A percentile compares a stretch with the other conserved stretches of the same genome.
These are phyloP conservation scores for Otus sunia DNA, from an alignment of 2,113 vertebrate species.

Conservation along the genomic window DNA sequence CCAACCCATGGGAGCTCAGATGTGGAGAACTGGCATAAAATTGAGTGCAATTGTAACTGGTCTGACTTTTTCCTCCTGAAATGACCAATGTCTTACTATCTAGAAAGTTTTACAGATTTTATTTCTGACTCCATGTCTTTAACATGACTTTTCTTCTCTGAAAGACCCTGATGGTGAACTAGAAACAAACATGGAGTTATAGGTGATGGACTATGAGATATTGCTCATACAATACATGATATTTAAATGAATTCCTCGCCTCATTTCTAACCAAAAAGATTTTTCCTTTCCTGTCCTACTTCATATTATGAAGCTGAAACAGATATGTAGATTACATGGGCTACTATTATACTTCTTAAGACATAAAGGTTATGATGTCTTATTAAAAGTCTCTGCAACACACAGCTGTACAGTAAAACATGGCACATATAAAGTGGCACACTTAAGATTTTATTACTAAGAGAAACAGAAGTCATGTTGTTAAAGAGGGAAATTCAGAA, in stretches of 20 bases:
- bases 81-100: background rate
- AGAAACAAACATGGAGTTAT: background rate
- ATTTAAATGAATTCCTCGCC: background rate
- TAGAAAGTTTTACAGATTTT: background rate
- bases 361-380: background rate
- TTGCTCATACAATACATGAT: background rate
- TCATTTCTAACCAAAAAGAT: background rate
- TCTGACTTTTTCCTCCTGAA: background rate
- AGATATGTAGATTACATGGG: background rate
- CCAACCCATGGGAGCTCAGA: background rate
- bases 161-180: background rate
- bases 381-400: background rate
- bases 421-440: background rate
- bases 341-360: background rate
- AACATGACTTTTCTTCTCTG: background rate
- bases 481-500: conserved; percentile 5
- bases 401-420: background rate
- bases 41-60: background rate
- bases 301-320: background rate
- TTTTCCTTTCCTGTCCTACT: background rate
- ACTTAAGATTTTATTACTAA: conserved; percentile 6
- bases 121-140: background rate
- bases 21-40: background rate
- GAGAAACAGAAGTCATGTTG: background rate
- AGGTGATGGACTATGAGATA: background rate